Conservation (phyloP, 2,113 vertebrate species). For the Barbus barbus region DNA sequence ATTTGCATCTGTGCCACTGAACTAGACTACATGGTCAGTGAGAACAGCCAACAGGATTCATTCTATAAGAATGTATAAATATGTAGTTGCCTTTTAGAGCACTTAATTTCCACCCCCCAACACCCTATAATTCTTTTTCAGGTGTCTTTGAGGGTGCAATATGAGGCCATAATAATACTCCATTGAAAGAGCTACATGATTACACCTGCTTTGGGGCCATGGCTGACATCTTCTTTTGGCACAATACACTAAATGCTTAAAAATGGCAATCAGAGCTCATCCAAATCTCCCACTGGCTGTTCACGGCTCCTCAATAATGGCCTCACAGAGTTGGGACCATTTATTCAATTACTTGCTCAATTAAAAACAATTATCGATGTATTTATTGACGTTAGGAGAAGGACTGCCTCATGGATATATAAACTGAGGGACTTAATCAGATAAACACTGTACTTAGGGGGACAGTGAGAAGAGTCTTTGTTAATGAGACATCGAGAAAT, state of each 20-base stretch:
- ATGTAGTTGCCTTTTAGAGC: background rate
- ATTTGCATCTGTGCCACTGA: background rate
- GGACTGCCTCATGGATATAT: conserved; percentile 33
- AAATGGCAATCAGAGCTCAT: conserved; percentile 32
- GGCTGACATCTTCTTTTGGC: conserved; percentile 34
- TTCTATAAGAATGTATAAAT: background rate
- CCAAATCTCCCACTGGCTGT: conserved; percentile 38
- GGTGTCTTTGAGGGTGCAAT: conserved; percentile 1
- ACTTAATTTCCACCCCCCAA: background rate
- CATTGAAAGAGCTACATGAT: background rate
- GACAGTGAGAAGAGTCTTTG: conserved; percentile 33
- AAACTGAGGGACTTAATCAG: conserved; percentile 48
- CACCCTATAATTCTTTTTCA: background rate
- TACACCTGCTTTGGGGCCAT: conserved; percentile 41
- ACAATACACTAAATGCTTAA: conserved; percentile 40
- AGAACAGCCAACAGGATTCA: background rate
- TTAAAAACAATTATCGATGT: conserved; percentile 54
- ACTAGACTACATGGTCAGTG: background rate
- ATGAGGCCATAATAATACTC: background rate
- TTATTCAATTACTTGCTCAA: conserved; percentile 57
- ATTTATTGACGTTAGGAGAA: conserved; percentile 51
- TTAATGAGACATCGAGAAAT: conserved; percentile 52
- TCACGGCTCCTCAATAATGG: conserved; percentile 36
- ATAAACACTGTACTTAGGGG: conserved; percentile 42
- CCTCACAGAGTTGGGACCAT: conserved; percentile 10